Evolutionary conservation across 1,140 invertebrate species (phyloP).

Genomic region (Drosophila serrata): DNA sequence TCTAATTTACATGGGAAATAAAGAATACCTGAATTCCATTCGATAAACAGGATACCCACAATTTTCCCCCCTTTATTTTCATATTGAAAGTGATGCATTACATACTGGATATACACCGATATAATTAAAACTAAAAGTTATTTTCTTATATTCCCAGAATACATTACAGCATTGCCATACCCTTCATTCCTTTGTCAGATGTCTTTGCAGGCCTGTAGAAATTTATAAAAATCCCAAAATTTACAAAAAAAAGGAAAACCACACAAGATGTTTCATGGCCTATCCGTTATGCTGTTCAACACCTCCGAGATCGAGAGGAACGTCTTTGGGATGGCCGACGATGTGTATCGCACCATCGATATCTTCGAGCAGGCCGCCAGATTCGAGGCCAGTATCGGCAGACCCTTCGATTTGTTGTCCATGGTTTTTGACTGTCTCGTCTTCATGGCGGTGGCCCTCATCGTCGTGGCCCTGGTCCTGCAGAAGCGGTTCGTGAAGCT

Average conservation of each 20-base stretch:
- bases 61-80: neutral
- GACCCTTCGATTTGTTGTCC: conserved; percentile 13
- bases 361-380: conserved; percentile 14
- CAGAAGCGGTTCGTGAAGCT: conserved; percentile 10
- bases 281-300: conserved; percentile 10
- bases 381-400: conserved; percentile 27
- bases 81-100: neutral
- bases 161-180: neutral
- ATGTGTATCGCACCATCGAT: conserved; percentile 30
- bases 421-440: conserved; percentile 25
- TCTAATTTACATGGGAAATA: conserved; percentile 17
- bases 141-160: no score
- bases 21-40: neutral
- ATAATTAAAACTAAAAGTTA: no score
- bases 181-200: conserved; percentile 4
- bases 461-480: conserved; percentile 7
- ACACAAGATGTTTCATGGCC: conserved; percentile 24
- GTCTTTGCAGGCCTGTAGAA: neutral
- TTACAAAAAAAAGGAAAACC: conserved; percentile 7
- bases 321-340: conserved; percentile 56
- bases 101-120: no score
- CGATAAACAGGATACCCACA: neutral
- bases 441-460: conserved; percentile 29
- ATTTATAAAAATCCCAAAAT: conserved; percentile 11
- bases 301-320: conserved; percentile 26